Evolutionary conservation across 30 jellyfish, hydroid and myxozoan genomes (phyloP).

Genomic region (Hydra vulgaris): DNA sequence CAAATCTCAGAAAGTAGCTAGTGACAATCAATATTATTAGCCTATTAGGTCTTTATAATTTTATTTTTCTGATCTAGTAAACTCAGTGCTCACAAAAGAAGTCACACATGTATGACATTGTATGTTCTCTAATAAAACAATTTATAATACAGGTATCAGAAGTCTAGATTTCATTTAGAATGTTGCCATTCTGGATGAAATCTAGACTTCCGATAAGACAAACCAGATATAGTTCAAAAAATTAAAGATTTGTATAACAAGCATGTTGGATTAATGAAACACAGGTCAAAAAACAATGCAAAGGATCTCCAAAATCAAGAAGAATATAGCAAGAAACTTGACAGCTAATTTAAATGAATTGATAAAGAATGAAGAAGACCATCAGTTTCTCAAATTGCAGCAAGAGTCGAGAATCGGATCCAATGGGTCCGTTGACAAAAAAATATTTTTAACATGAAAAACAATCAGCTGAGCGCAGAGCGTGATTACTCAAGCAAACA

Average conservation of each 20-base stretch:
- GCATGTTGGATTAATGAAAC: background rate
- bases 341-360: background rate
- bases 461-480: background rate
- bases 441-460: background rate
- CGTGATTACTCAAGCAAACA: background rate
- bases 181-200: background rate
- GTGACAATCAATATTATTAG: too few species aligned
- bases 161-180: background rate
- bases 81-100: too few species aligned
- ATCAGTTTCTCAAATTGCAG: background rate
- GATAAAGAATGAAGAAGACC: background rate
- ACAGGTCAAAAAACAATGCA: background rate
- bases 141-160: too few species aligned
- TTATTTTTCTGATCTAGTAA: too few species aligned
- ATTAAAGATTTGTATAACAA: background rate
- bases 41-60: too few species aligned
- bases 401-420: background rate
- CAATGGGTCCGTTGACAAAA: background rate
- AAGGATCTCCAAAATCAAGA: background rate
- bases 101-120: too few species aligned
- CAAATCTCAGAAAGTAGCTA: too few species aligned
- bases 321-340: background rate
- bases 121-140: too few species aligned
- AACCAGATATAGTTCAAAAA: background rate
- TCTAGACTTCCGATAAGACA: background rate